Evolutionary conservation across 2,113 vertebrate genomes (phyloP), one percentile per base, ranked within the genome.

Genomic region (Panthera tigris): DNA sequence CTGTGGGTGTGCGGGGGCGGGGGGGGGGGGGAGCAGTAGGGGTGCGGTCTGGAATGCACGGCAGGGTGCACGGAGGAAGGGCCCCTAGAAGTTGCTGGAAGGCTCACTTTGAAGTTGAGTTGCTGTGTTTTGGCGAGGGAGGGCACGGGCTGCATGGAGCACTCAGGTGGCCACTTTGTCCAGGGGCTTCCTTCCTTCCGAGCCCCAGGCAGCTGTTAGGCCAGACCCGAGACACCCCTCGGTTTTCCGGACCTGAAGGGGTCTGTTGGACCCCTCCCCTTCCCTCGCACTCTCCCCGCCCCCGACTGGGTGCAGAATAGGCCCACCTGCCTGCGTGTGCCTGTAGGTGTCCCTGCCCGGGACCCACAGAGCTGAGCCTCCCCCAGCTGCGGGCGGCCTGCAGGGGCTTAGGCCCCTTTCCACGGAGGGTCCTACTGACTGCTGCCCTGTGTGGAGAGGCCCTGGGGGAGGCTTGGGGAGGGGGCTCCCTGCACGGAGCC

Each of bases 51-150:
- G 65, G 71, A 25, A 9, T 16, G 52, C 31, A 0, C 2, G 4
- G 6, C 29, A 0, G 23, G 19, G 3, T 2, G 14, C 61, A 1
- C 69, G 2, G 1, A 18, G 14, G 57, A 15, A 16, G 41, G 79
- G 27, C 12, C 65, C 6, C 0, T 0, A 0, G n/a, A 13, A 63
- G 4, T 2, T 12, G 36, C 39, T 36, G 21, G 36, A 25, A 63
- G 3, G 71, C 8, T 66, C 14, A 5, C 91, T 78, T 21, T 36
- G 48, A 55, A 52, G 71, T 68, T 23, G 0, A 4, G 6, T 12
- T 21, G 13, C 27, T 50, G 33, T 27, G 95, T 68, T 16, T 14
- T 0, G 16, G 31, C 19, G 27, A 76, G 25, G 6, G 6, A 68
- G 66, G 61, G 19, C 50, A 36, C 6, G 1, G 41, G 45, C 21